Percentiles rank a stretch among this genome's conserved stretches.
Evolutionary conservation across 2,113 vertebrate genomes (phyloP).

Genomic region (Butastur rufipennis): DNA sequence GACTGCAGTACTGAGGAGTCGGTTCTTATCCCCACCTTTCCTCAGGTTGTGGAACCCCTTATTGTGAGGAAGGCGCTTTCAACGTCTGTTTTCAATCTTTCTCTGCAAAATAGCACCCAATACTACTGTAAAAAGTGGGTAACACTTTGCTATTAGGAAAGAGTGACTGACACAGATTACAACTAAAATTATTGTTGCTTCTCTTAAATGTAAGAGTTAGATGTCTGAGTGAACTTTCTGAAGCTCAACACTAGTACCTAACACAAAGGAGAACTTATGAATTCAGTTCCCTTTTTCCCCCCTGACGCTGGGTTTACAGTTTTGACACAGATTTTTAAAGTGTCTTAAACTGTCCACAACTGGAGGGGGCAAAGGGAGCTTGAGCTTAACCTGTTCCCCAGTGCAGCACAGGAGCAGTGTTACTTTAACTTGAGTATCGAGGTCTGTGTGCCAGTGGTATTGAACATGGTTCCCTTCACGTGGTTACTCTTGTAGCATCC

Average conservation of each 20-base stretch:
- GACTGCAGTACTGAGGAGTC: background rate
- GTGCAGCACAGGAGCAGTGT: background rate
- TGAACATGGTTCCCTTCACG: background rate
- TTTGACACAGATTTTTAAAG: background rate
- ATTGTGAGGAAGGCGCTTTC: background rate
- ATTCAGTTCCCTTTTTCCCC: background rate
- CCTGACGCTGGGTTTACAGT: background rate
- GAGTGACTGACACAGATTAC: background rate
- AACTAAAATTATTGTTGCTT: background rate
- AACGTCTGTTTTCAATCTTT: background rate
- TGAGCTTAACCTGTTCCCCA: background rate
- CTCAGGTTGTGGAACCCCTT: background rate
- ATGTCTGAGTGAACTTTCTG: background rate
- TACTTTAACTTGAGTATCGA: fast-evolving
- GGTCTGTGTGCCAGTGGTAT: background rate
- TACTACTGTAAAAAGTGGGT: background rate
- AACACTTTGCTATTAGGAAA: background rate
- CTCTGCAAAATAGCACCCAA: background rate
- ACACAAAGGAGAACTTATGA: background rate
- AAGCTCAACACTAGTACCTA: background rate
- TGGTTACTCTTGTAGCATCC: background rate
- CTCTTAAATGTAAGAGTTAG: background rate
- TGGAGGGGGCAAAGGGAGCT: background rate
- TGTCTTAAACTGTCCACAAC: background rate
- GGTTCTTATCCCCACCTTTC: background rate